Evolutionary conservation across 2,888 invertebrate species (phyloP).

Genomic region (Acleris literana): DNA sequence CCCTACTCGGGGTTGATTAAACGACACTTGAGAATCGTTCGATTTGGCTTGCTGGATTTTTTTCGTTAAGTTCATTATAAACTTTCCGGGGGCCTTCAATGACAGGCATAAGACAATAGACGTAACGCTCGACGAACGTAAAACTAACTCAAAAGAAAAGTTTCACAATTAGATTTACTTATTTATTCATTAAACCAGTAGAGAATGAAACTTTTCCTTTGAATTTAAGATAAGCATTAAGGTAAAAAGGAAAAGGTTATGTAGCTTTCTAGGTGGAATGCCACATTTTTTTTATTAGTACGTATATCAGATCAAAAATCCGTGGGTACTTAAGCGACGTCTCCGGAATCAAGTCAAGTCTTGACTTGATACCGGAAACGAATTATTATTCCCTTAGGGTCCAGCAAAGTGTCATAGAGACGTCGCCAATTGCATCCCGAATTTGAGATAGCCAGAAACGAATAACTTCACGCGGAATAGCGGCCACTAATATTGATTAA

Average conservation of each 20-base stretch:
- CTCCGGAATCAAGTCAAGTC: too few species aligned
- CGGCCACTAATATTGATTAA: slow-evolving; percentile 34
- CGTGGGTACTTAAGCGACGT: not conserved
- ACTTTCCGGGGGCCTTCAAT: slow-evolving; percentile 56
- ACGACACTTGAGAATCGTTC: slow-evolving; percentile 55
- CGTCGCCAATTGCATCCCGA: slow-evolving; percentile 31
- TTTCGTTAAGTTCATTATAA: slow-evolving; percentile 68
- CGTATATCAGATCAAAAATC: not conserved
- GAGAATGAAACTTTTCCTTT: not conserved
- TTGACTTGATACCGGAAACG: not conserved
- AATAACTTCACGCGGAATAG: slow-evolving; percentile 27
- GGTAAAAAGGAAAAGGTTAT: not conserved
- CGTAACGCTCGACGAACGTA: slow-evolving; percentile 41
- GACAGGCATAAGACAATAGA: slow-evolving; percentile 58
- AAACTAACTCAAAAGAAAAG: slow-evolving; percentile 20
- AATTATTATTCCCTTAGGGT: slow-evolving; percentile 28
- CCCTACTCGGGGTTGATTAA: slow-evolving; percentile 61
- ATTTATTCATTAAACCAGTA: slow-evolving; percentile 3
- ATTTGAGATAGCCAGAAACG: slow-evolving; percentile 16
- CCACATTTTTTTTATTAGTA: not conserved
- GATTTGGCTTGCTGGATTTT: slow-evolving; percentile 57
- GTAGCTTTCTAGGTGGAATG: not conserved
- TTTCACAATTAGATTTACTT: slow-evolving; percentile 19
- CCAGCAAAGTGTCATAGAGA: slow-evolving; percentile 30
- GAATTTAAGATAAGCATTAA: not conserved